A percentile compares a stretch with the other conserved stretches of the same genome.
phyloP scores from a whole-genome alignment of 2,888 invertebrate species.

The Helicoverpa assulta region DNA sequence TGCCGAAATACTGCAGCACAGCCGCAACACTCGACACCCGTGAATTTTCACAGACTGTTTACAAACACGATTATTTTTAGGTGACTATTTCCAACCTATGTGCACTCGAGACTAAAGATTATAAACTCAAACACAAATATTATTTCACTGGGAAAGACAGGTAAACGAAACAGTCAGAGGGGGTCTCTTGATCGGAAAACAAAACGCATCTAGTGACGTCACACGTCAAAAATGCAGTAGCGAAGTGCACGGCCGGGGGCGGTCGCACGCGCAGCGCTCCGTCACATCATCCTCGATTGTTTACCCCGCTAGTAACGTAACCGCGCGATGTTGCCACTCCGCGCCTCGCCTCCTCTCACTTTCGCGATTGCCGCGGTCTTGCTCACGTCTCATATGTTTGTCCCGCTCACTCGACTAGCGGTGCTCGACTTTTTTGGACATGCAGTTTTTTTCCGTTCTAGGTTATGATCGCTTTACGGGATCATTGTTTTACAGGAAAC shows the following conservation, averaged over 20 bases:
- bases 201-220: slow-evolving; percentile 77
- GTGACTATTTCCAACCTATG: slow-evolving; percentile 52
- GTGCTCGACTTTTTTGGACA: slow-evolving; percentile 89
- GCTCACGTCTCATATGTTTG: slow-evolving; percentile 64
- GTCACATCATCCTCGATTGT: slow-evolving; percentile 85
- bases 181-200: slow-evolving; percentile 28
- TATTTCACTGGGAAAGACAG: slow-evolving; percentile 26
- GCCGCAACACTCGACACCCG: slow-evolving; percentile 40
- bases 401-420: slow-evolving; percentile 85
- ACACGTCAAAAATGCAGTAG: slow-evolving; percentile 84
- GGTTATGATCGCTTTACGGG: slow-evolving; percentile 82
- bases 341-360: slow-evolving; percentile 88
- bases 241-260: slow-evolving; percentile 83
- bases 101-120: slow-evolving; percentile 18
- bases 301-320: slow-evolving; percentile 88
- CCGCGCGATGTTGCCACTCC: slow-evolving; percentile 85
- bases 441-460: slow-evolving; percentile 86
- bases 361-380: slow-evolving; percentile 81
- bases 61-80: slow-evolving; percentile 65
- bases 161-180: slow-evolving; percentile 47
- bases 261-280: slow-evolving; percentile 86
- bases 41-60: slow-evolving; percentile 59
- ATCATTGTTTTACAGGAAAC: slow-evolving; percentile 79
- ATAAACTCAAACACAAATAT: slow-evolving; percentile 4
- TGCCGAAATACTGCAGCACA: slow-evolving; percentile 50